Evolutionary conservation across 1,140 invertebrate genomes (phyloP), one percentile per base, ranked within the genome.

Genomic region (Cotesia glomerata): DNA sequence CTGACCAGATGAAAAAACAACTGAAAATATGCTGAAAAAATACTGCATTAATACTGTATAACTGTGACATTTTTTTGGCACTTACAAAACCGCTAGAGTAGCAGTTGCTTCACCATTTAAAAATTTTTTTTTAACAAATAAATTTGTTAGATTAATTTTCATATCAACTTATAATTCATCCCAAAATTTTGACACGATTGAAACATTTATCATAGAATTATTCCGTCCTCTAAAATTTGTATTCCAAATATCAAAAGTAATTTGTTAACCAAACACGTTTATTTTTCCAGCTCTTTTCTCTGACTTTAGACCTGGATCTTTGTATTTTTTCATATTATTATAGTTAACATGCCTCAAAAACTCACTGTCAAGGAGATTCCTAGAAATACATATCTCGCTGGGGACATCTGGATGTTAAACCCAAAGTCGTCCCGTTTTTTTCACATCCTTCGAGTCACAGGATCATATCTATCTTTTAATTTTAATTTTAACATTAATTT

Each of bases 241-340:
- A 18, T 62, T 36, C 73, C 72, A 8, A 77, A 80, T 79, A 79
- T 72, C 76, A 75, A 75, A 73, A 73, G 75, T 77, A 76, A 82
- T 82, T 81, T 80, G 79, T 76, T 80, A 76, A 72, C 79, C 54
- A 71, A 77, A 78, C 81, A 82, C 79, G 80, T 84, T 80, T 76
- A 77, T 69, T 56, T 39, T 49, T 13, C 59, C 5, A 32, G 18
- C 32, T 39, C 34, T 26, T 26, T 26, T 26, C 26, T 26, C 26
- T 26, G 26, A 26, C 26, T 26, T 26, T 26, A 72, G 71, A 74
- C 74, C 76, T 75, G 78, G 75, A 75, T 70, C 56, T 73, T 75
- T 71, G 69, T 63, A n/a, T 54, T 54, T 18, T n/a, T 54, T n/a
- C 16, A 54, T 54, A 54, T 54, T 51, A 51, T 51, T 76, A 8